phyloP scores from a whole-genome alignment of 2,113 vertebrate species.

The Arizona elegans region DNA sequence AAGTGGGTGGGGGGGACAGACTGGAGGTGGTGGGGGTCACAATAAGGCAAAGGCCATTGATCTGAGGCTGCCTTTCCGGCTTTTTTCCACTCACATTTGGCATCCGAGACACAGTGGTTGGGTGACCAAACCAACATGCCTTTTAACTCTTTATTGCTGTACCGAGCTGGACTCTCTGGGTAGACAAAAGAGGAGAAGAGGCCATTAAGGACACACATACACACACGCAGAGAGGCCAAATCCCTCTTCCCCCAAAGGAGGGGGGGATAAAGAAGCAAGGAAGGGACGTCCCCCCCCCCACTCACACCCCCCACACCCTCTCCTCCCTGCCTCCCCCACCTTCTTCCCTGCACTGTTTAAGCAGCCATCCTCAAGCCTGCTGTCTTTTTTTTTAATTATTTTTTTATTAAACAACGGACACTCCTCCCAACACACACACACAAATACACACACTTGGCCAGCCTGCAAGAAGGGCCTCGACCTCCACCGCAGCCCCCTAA shows the following conservation, averaged over 20 bases:
- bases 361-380: too few relatives aligned
- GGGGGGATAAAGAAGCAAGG: not conserved
- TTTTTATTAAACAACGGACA: not conserved
- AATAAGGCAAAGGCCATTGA: not conserved
- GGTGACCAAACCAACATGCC: conserved; percentile 93
- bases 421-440: not conserved
- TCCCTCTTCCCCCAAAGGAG: not conserved
- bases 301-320: too few relatives aligned
- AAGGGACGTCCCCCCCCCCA: too few relatives aligned
- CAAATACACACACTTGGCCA: not conserved
- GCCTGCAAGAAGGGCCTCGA: not conserved
- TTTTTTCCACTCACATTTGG: conserved; percentile 79
- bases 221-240: not conserved
- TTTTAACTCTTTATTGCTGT: conserved; percentile 82
- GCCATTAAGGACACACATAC: too few relatives aligned
- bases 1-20: not conserved
- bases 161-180: conserved; percentile 75
- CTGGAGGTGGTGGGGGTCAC: not conserved
- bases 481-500: not conserved
- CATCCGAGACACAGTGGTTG: conserved; percentile 82
- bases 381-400: too few relatives aligned
- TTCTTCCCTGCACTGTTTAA: too few relatives aligned
- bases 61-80: too few relatives aligned
- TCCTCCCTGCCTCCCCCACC: not conserved
- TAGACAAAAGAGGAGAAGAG: not conserved